Base-by-base conservation (phyloP, 2,797 vertebrate species). In the Buphagus erythrorhynchus region DNA sequence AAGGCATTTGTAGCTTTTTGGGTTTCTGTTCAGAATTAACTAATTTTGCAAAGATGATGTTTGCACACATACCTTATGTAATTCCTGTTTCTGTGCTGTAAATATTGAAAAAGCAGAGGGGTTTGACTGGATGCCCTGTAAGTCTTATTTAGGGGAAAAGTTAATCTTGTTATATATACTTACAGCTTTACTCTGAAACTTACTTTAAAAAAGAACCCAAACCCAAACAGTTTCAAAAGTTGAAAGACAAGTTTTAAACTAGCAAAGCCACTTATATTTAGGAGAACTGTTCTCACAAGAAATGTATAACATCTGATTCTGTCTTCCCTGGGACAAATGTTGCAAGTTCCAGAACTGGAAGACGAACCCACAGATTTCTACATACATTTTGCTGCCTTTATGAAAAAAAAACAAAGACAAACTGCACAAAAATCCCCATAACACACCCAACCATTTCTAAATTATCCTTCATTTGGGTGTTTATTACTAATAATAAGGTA, bases 101-200 rank as follows among this genome's bases (percentile, higher is more conserved):
- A 97, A 97, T 97, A 94, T 38, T 96, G 94, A 96, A 97, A 96
- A 95, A 90, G 42, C 83, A 83, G 83, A 93, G 86, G 85, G 77
- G 58, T 95, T 91, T 90, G 61, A 77, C 85, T 94, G 49, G 85
- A 75, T 96, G 66, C 84, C 84, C 74, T 7, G 2, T 81, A 61
- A 86, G 42, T 91, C 74, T 78, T 91, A 58, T 35, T 42, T 92
- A 87, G 72, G 85, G 33, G 43, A 82, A 88, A 90, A 93, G 79
- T 96, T 97, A 92, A 95, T 93, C 71, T 90, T 84, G 8, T 80
- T 81, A 55, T 95, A 76, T 75, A 73, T 78, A 48, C 45, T 83
- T 80, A 21, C 2, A 61, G 43, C 45, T 71, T 49, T 65, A 25
- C 46, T 88, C 77, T 63, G 46, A 86, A 86, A 65, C 29, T 68